A percentile compares a stretch with the other conserved stretches of the same genome.
These are phyloP conservation scores for Epizoanthus rinbou DNA, from an alignment of 92 coral and sea anemone genomes.

Conservation along the genomic window DNA sequence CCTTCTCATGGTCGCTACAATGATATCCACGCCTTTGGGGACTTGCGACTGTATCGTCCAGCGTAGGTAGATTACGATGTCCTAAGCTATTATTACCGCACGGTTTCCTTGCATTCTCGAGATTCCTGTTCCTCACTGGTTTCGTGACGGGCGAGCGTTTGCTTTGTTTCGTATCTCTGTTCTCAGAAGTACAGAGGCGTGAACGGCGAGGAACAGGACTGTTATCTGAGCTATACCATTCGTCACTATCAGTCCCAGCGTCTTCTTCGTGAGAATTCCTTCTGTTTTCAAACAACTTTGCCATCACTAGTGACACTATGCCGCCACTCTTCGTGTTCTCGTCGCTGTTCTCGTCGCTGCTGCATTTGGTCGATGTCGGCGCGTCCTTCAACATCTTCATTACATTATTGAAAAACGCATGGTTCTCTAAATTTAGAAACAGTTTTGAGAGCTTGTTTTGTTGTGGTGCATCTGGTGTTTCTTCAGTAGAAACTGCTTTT, in stretches of 20 bases:
- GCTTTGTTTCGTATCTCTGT: neutral
- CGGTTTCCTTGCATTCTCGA: constrained; percentile 15
- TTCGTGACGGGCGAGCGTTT: neutral
- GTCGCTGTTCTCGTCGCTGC: neutral
- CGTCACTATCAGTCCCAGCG: constrained; percentile 11
- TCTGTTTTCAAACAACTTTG: constrained; percentile 18
- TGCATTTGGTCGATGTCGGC: neutral
- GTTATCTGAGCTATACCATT: neutral
- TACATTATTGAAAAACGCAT: constrained; percentile 32
- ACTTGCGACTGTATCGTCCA: neutral
- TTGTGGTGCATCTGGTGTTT: neutral
- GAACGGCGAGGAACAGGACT: neutral
- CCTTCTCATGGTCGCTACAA: neutral
- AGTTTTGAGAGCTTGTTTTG: constrained; percentile 20
- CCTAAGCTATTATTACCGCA: neutral
- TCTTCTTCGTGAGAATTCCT: constrained; percentile 18
- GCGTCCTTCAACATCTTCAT: constrained; percentile 37
- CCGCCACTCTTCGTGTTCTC: constrained; percentile 23
- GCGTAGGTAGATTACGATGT: neutral
- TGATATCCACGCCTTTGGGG: neutral
- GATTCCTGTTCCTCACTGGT: constrained; percentile 22
- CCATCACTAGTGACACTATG: constrained; percentile 18
- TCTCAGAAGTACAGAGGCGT: constrained; percentile 31
- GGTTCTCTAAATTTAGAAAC: constrained; percentile 38
- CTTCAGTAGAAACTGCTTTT: neutral